Base-by-base conservation (phyloP, 2,888 invertebrate species). In the Dicyrtoma fusca region DNA sequence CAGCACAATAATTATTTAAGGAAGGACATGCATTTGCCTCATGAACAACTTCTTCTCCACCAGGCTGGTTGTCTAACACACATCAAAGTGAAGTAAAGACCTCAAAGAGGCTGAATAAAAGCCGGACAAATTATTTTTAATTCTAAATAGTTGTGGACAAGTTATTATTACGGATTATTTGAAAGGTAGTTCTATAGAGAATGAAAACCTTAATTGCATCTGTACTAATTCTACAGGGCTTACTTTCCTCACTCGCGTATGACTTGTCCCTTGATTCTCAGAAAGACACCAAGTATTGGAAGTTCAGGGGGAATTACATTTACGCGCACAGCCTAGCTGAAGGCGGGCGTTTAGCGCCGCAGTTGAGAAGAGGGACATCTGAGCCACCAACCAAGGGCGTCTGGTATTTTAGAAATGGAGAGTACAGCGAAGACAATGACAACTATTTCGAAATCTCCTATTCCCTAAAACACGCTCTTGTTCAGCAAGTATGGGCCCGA, bases 321-420 rank as follows among this genome's bases (percentile, higher is more conserved):
- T 69, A 69, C 69, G 57, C 69, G 1, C 55, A 34, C 34, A 69
- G 57, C n/a, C 14, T 69, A 17, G 26, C 8, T 10, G 17, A 55
- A 1, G 59, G 69, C 14, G 66, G 57, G 8, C 42, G 42, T 26
- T 55, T 59, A 14, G 23, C 51, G 14, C 57, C n/a, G 1, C 47
- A 11, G 17, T 17, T 47, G n/a, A 49, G 19, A 4, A 26, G 17
- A 19, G 17, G 13, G 26, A 13, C 8, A 26, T 59, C 59, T 14
- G 44, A 21, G 11, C 21, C 21, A 1, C n/a, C 69, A 11, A 34
- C 47, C 21, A 57, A 45, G 19, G 69, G 69, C 21, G 69, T 69
- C 4, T 69, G 69, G 69, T 69, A 69, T 25, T 69, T 57, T 25
- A 55, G 57, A 25, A 19, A 69, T 21, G 10, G n/a, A 44, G 25